Evolutionary conservation across 1,140 invertebrate species (phyloP).

Genomic region (Amyelois transitella): DNA sequence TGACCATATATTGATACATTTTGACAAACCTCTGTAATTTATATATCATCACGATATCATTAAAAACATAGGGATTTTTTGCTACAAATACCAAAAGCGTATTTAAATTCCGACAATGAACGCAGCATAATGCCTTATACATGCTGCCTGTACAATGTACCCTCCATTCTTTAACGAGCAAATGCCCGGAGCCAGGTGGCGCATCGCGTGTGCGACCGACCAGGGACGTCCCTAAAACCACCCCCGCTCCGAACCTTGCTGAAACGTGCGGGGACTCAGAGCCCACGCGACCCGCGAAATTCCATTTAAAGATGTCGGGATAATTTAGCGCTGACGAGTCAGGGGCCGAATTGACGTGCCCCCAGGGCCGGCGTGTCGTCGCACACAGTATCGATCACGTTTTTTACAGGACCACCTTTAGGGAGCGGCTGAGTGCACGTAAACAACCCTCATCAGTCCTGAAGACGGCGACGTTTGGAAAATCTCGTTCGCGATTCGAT

Average conservation of each 20-base stretch:
- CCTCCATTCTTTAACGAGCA: constrained; percentile 4
- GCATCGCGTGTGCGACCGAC: constrained; percentile 29
- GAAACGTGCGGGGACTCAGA: constrained; percentile 43
- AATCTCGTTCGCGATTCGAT: constrained; percentile 11
- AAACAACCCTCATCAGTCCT: constrained; percentile 40
- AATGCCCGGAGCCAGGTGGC: constrained; percentile 31
- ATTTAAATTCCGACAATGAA: not conserved
- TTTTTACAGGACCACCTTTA: constrained; percentile 29
- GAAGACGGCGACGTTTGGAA: constrained; percentile 13
- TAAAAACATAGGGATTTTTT: too few relatives aligned
- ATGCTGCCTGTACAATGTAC: not conserved
- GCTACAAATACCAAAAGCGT: not conserved
- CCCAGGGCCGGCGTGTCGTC: constrained; percentile 41
- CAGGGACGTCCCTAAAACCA: constrained; percentile 25
- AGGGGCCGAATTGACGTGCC: constrained; percentile 64
- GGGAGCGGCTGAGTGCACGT: constrained; percentile 31
- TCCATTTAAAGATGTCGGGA: constrained; percentile 72
- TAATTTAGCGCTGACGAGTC: constrained; percentile 72
- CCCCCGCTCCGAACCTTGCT: constrained; percentile 25
- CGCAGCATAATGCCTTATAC: not conserved
- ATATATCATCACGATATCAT: too few relatives aligned
- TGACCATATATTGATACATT: too few relatives aligned
- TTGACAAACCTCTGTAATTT: too few relatives aligned
- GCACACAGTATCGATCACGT: constrained; percentile 50
- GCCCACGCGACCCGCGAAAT: constrained; percentile 57